These are phyloP conservation scores for Scolanthus callimorphus DNA, from an alignment of 92 coral and sea anemone genomes.

Conservation along the genomic window DNA sequence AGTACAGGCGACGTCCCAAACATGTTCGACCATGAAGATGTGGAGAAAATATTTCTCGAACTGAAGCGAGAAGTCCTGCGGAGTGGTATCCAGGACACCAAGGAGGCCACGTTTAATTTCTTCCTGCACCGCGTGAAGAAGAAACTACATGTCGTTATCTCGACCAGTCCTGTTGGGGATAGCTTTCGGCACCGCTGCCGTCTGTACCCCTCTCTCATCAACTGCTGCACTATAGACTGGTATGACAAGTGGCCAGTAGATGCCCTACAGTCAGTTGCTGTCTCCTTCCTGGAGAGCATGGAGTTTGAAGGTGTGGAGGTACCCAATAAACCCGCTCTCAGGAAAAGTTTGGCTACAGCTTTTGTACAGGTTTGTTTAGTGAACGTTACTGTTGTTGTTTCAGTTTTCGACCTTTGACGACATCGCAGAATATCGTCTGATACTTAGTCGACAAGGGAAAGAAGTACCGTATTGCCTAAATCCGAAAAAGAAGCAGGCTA, in stretches of 20 bases:
- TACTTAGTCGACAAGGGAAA: too few relatives aligned
- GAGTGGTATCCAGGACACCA: conserved; percentile 72
- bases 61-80: conserved; percentile 59
- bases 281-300: conserved; percentile 62
- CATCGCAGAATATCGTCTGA: too few relatives aligned
- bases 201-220: conserved; percentile 86
- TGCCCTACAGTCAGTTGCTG: conserved; percentile 85
- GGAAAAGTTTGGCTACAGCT: conserved; percentile 36
- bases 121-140: conserved; percentile 83
- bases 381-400: too few relatives aligned
- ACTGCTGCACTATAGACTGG: conserved; percentile 96
- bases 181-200: conserved; percentile 86
- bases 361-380: conserved; percentile 57
- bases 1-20: conserved; percentile 69
- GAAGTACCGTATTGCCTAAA: too few relatives aligned
- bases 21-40: conserved; percentile 80
- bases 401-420: too few relatives aligned
- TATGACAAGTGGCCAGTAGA: conserved; percentile 94
- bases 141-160: conserved; percentile 75
- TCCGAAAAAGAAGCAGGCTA: too few relatives aligned
- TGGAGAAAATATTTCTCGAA: conserved; percentile 67
- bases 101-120: conserved; percentile 71
- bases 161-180: conserved; percentile 90
- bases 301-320: conserved; percentile 45
- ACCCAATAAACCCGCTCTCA: conserved; percentile 19